Evolutionary conservation across 2,113 vertebrate species (phyloP), one percentile per base, ranked within the genome.

Genomic region (Phoenicopterus ruber): DNA sequence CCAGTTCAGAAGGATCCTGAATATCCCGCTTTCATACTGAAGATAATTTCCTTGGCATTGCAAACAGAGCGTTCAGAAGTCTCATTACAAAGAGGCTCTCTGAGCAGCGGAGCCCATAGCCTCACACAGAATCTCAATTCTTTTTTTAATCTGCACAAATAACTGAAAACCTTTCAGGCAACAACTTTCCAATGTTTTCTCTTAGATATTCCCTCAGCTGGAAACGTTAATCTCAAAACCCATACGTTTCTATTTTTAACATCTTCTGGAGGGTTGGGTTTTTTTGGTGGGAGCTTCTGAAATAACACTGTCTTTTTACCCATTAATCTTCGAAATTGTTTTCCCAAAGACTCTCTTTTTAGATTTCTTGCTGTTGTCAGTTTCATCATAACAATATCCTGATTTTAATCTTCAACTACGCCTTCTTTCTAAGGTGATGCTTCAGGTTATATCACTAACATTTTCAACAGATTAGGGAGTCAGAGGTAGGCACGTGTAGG

Each of bases 111-210:
- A 87, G 73, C 40, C 65, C 2, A 1, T 28, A 91, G 61, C 52
- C 24, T 93, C 49, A 52, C 28, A 19, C 10, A 77, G 93, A 85
- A 90, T 88, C 36, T 94, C 82, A 95, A 80, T 91, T 91, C 25
- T 61, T 69, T 93, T 86, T 84, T 85, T 78, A 93, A 92, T 93
- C 74, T 93, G 46, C 52, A 82, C 15, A 82, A 83, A 84, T 79
- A 95, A 91, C 66, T 65, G 61, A 91, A 87, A 90, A 91, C 28
- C 40, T 96, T 87, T 82, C 81, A 93, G 89, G 90, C 73, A 94
- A 93, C 13, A 84, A 52, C 44, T 86, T 79, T 87, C 50, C 86
- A 31, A 12, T 65, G 79, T 84, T 85, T 91, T 76, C 40, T 89
- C 25, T 86, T 82, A 63, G 34, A 4, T 76, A 69, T 76, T 95